Conservation (phyloP, 2,797 vertebrate genomes). For the Danio tinwini region DNA sequence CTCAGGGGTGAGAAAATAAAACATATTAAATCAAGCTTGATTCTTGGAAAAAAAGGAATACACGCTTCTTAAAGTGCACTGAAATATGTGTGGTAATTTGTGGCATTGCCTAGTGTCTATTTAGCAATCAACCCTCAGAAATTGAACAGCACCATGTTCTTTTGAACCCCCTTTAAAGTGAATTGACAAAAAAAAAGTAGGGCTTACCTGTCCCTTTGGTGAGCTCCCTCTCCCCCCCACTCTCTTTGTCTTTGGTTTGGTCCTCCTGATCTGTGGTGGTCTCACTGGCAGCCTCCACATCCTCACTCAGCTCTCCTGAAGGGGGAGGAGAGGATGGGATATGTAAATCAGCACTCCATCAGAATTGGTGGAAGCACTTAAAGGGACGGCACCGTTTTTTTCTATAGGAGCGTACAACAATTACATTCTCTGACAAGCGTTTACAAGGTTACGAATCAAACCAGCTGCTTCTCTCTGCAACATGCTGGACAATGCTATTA, state of each 20-base stretch:
- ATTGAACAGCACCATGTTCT: neutral
- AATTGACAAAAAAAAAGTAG: constrained; percentile 63
- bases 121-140: neutral
- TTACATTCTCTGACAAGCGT: constrained; percentile 80
- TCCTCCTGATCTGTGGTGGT: constrained; percentile 90
- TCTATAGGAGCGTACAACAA: constrained; percentile 80
- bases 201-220: constrained; percentile 93
- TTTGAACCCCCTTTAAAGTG: constrained; percentile 33
- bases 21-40: constrained; percentile 56
- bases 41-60: constrained; percentile 53
- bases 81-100: constrained; percentile 53
- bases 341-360: constrained; percentile 86
- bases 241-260: constrained; percentile 93
- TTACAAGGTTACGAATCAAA: constrained; percentile 80
- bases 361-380: constrained; percentile 88
- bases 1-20: constrained; percentile 53
- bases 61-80: constrained; percentile 53
- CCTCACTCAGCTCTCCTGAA: constrained; percentile 94
- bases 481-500: constrained; percentile 14
- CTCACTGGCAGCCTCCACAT: constrained; percentile 94
- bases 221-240: constrained; percentile 92
- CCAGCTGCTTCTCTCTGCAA: constrained; percentile 67
- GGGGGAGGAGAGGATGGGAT: constrained; percentile 84
- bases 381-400: constrained; percentile 83
- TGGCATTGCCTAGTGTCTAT: constrained; percentile 26